A percentile compares a stretch with the other conserved stretches of the same genome.
Conservation (phyloP, 1,140 invertebrate species). For the Drosophila melanica region DNA sequence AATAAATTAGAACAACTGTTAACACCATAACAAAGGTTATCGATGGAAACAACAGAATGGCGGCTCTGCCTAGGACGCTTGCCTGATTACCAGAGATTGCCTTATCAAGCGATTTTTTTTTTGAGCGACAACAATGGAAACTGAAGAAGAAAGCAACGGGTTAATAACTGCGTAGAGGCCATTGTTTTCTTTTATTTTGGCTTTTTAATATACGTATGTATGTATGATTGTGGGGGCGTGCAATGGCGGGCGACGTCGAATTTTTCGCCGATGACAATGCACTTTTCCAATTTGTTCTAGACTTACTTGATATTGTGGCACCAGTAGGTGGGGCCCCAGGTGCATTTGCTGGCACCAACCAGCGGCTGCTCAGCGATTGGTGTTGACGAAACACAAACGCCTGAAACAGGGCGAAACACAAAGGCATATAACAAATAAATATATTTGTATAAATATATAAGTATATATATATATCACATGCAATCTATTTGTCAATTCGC, state of each 20-base stretch:
- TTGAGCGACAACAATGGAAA: conserved; percentile 44
- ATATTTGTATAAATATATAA: conserved; percentile 23
- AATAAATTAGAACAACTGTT: conserved; percentile 45
- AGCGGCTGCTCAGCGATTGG: conserved; percentile 69
- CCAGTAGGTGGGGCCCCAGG: conserved; percentile 93
- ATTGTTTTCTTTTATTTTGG: conserved; percentile 33
- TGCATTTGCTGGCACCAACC: conserved; percentile 88
- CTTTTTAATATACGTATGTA: conserved; percentile 1
- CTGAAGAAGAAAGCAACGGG: conserved; percentile 24
- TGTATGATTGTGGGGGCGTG: background rate
- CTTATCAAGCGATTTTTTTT: conserved; percentile 47
- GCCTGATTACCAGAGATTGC: conserved; percentile 15
- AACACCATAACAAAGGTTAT: conserved; percentile 56
- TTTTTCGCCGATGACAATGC: conserved; percentile 37
- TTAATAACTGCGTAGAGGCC: conserved; percentile 56
- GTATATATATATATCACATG: conserved; percentile 17
- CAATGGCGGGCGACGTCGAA: background rate
- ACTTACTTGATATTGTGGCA: conserved; percentile 89
- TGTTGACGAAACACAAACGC: conserved; percentile 55
- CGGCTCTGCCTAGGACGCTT: conserved; percentile 7
- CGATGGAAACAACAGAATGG: conserved; percentile 25
- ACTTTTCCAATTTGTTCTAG: conserved; percentile 36
- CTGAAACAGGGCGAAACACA: conserved; percentile 46
- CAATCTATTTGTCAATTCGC: conserved; percentile 32
- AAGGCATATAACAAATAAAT: conserved; percentile 5